A percentile compares a stretch with the other conserved stretches of the same genome.
Conservation (phyloP, 2,797 vertebrate genomes). For the Gallinago nigripennis region DNA sequence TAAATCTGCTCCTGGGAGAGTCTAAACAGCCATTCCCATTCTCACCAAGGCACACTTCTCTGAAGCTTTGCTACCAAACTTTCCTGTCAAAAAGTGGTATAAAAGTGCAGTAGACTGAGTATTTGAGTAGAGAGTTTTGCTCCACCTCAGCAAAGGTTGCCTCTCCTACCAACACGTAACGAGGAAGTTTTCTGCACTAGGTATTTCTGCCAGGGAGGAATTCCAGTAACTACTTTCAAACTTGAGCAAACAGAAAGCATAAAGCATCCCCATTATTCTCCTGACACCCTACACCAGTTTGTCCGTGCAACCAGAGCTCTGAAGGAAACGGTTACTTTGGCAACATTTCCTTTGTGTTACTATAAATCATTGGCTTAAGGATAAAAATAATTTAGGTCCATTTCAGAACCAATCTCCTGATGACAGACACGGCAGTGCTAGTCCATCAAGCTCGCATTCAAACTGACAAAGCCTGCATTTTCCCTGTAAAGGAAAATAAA, state of each 20-base stretch:
- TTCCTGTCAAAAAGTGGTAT: fast-evolving
- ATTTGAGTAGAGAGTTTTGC: background rate
- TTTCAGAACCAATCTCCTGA: background rate
- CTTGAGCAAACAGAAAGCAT: background rate
- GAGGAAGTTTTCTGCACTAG: background rate
- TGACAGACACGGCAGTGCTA: background rate
- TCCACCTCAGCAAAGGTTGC: background rate
- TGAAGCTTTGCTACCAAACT: background rate
- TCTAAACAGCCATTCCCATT: background rate
- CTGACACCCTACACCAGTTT: background rate
- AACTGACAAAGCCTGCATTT: background rate
- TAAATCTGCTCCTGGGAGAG: background rate
- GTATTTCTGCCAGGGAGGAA: background rate
- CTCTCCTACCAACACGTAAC: background rate
- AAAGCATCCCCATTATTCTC: background rate
- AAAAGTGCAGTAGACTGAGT: background rate
- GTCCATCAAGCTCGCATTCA: background rate
- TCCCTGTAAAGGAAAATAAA: background rate
- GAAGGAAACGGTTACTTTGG: background rate
- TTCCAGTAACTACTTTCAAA: background rate
- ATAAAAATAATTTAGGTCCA: fast-evolving
- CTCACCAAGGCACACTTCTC: background rate
- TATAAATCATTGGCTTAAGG: background rate
- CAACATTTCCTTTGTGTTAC: background rate
- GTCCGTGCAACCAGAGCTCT: background rate